Evolutionary conservation across 1,140 invertebrate genomes (phyloP), one percentile per base, ranked within the genome.

Genomic region (Dreissena rostriformis): DNA sequence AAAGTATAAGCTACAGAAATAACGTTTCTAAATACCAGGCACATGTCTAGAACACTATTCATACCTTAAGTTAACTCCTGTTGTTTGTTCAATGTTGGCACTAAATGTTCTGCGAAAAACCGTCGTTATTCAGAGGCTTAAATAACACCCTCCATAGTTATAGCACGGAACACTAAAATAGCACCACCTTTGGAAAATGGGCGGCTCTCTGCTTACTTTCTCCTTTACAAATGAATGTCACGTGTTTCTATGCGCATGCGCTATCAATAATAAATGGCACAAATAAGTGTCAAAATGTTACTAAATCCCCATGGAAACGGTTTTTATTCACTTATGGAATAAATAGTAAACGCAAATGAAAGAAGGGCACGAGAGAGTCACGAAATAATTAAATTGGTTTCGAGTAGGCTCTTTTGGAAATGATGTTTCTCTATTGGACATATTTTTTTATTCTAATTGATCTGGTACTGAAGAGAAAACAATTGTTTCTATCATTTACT

Each of bases 261-360:
- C 70, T 22, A 81, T 81, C 61, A 81, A 81, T 81, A 81, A 81
- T 81, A 66, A 24, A 81, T 81, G 79, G 29, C 65, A 81, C 67
- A 73, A 72, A 28, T 51, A 49, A n/a, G 22, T 81, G 68, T 81
- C n/a, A 72, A 81, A 81, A 81, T 81, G 79, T 81, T 81, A 81
- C 55, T 72, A 53, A 73, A 81, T 81, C 79, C 79, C 79, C 71
- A 73, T 81, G 79, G 79, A 81, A 81, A 81, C 68, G 68, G 68
- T 65, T 81, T 73, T 68, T 73, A 81, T 81, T 81, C 79, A 81
- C 71, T 81, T 81, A 81, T 66, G 68, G 67, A 81, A 72, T 72
- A 81, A 81, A 72, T 81, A 68, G 67, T 61, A 61, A 67, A n/a
- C n/a, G 79, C 53, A 81, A 81, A 81, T 81, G 79, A 81, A 53